Evolutionary conservation across 1,140 invertebrate genomes (phyloP), one percentile per base, ranked within the genome.

Genomic region (Oryctes rhinoceros): DNA sequence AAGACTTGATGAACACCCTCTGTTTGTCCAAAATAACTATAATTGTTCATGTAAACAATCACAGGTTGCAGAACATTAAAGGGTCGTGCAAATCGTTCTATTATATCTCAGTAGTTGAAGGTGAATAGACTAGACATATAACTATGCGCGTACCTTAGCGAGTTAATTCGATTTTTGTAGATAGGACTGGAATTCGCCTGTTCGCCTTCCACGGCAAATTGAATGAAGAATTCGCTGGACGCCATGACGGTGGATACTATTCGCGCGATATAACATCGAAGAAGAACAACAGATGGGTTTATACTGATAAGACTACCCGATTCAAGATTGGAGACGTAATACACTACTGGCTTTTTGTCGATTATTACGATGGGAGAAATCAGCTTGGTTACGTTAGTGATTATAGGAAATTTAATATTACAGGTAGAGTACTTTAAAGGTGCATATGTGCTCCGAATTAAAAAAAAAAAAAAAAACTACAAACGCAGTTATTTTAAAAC

Each of bases 291-390:
- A 86, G 89, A 81, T 95, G 93, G 93, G 91, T 89, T 7, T 95
- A 90, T 24, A 88, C 90, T 78, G 93, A 94, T 85, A 88, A 87
- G 35, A 88, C 86, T 18, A 90, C 91, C 0, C 85, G 87, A 77
- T 85, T 95, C n/a, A 91, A 93, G 84, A 59, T 87, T 0, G 92
- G 92, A 4, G 93, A 95, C 82, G 90, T 88, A 13, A 87, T 95
- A 65, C 93, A 94, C 84, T 94, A 93, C 83, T 94, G 94, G 94
- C 89, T 93, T 4, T 94, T 94, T 81, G 93, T 94, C 4, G 91
- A 94, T 81, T 92, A 92, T 80, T 85, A 90, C 78, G 91, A 93
- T 47, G 91, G 91, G 0, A 75, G 81, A 80, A 81, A 81, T 10
- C 85, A 85, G 80, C 83, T 92, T 75, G 91, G 92, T 2, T 92